Evolutionary conservation across 2,797 vertebrate genomes (phyloP).

Genomic region (Propithecus perrieri): DNA sequence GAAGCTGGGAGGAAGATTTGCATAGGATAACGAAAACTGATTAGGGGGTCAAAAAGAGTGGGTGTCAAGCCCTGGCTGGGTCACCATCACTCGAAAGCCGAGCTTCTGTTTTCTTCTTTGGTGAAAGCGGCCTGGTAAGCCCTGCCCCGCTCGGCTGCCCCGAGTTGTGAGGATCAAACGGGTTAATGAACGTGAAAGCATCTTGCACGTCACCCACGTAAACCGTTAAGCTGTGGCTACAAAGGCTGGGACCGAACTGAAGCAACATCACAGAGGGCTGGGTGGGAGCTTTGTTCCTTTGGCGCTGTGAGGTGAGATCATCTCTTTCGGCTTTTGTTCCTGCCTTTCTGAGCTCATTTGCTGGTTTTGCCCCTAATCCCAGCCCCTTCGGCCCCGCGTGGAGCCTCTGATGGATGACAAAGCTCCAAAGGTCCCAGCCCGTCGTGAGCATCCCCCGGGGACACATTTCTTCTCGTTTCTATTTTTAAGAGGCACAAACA

Average conservation of each 20-base stretch:
- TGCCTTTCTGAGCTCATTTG: constrained; percentile 64
- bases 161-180: constrained; percentile 50
- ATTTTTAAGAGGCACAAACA: constrained; percentile 57
- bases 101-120: constrained; percentile 38
- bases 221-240: constrained; percentile 56
- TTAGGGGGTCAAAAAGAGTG: neutral
- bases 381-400: neutral
- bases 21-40: neutral
- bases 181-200: constrained; percentile 68
- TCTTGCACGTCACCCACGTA: constrained; percentile 19
- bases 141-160: neutral
- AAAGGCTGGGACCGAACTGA: constrained; percentile 13
- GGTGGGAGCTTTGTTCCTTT: constrained; percentile 56
- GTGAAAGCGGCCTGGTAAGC: neutral
- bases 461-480: constrained; percentile 35
- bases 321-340: constrained; percentile 68
- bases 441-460: neutral
- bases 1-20: neutral
- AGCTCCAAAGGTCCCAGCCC: neutral
- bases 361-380: constrained; percentile 51
- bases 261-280: neutral
- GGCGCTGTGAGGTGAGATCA: constrained; percentile 73
- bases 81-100: neutral
- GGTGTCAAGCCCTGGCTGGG: neutral
- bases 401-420: constrained; percentile 39